Conservation (phyloP, 2,797 vertebrate species). For the Manis crassicaudata region DNA sequence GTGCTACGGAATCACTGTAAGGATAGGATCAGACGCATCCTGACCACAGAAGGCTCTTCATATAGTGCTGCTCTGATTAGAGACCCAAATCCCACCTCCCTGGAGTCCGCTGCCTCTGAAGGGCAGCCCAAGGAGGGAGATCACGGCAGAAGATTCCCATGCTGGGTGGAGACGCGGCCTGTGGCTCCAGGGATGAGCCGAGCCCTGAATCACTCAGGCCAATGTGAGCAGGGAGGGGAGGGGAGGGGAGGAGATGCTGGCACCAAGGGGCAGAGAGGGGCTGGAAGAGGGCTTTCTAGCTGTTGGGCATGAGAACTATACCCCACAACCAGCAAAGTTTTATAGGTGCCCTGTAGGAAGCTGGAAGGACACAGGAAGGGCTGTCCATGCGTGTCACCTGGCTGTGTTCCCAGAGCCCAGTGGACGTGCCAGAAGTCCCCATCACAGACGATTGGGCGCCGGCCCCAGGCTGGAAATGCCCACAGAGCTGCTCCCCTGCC, state of each 20-base stretch:
- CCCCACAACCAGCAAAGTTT: neutral
- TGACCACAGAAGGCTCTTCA: no score
- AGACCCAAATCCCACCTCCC: accelerated
- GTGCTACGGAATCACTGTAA: neutral
- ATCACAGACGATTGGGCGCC: neutral
- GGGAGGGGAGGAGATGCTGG: neutral
- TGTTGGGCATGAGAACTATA: neutral
- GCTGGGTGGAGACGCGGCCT: neutral
- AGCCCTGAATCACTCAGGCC: neutral
- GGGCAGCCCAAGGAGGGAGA: neutral
- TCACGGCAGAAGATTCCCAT: neutral
- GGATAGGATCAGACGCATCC: no score
- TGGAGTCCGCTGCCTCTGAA: accelerated
- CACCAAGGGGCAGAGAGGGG: neutral
- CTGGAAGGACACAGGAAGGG: neutral
- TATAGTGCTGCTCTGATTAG: accelerated
- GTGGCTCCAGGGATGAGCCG: neutral
- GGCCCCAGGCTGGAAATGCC: neutral
- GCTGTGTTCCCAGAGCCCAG: neutral
- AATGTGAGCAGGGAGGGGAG: neutral
- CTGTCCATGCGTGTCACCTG: neutral
- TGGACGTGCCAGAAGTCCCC: neutral
- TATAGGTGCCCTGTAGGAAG: neutral
- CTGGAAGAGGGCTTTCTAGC: neutral
- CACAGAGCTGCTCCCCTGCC: neutral